A percentile compares a stretch with the other conserved stretches of the same genome.
These are phyloP conservation scores for Molothrus ater DNA, from an alignment of 2,797 vertebrate genomes.

Conservation along the genomic window DNA sequence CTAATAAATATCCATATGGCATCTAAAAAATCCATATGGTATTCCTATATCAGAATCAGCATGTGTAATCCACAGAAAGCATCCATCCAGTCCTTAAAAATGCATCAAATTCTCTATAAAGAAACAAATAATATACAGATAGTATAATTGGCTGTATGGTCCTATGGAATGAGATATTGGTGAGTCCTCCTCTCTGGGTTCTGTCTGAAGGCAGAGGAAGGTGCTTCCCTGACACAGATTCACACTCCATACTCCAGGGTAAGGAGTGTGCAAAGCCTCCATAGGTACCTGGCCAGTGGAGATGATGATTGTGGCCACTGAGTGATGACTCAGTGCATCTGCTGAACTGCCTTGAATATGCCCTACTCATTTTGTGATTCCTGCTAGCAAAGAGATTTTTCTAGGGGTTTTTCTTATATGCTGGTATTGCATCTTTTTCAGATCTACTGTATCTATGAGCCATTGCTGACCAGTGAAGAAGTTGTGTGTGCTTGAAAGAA, in stretches of 20 bases:
- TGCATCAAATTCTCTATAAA: not conserved
- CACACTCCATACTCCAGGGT: rapidly evolving
- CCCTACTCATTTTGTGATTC: not conserved
- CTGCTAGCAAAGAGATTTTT: not conserved
- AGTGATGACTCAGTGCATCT: not conserved
- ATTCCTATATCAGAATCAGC: not conserved
- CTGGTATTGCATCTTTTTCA: not conserved
- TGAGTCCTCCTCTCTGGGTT: not conserved
- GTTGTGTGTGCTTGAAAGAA: conserved; percentile 15
- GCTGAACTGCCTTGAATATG: not conserved
- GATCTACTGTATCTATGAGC: rapidly evolving
- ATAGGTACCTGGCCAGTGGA: not conserved
- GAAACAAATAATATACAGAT: not conserved
- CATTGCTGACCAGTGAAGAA: not conserved
- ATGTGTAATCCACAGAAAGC: not conserved
- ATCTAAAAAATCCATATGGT: not conserved
- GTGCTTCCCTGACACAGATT: not conserved
- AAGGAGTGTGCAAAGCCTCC: not conserved
- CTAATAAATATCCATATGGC: not conserved
- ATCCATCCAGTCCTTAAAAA: not conserved
- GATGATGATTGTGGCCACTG: rapidly evolving
- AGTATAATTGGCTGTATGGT: not conserved
- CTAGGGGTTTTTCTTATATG: not conserved
- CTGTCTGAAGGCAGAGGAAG: not conserved
- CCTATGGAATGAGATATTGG: not conserved